A percentile compares a stretch with the other conserved stretches of the same genome.
phyloP scores from a whole-genome alignment of 2,113 vertebrate genomes.

The Hydropotes inermis region DNA sequence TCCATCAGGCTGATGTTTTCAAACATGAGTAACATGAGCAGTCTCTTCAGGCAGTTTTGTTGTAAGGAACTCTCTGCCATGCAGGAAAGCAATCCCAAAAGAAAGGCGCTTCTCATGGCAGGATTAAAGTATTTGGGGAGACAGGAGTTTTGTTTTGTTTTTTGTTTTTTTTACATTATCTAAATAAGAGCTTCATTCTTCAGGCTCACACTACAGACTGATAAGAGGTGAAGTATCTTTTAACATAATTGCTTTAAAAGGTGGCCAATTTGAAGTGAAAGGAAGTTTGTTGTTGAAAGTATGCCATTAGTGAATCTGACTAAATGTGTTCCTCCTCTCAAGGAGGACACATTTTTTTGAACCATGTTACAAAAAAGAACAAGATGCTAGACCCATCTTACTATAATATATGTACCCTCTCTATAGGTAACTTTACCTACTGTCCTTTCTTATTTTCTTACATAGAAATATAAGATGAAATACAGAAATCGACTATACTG shows the following conservation, averaged over 20 bases:
- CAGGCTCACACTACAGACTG: neutral
- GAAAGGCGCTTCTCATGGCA: neutral
- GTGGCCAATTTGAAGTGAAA: neutral
- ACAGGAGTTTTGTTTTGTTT: neutral
- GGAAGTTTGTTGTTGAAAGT: neutral
- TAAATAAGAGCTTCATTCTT: neutral
- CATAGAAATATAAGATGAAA: neutral
- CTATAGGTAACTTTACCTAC: neutral
- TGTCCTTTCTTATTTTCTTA: neutral
- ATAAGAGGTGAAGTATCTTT: neutral
- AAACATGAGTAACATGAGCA: neutral
- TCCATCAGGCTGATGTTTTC: neutral
- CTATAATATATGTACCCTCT: neutral
- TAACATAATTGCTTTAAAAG: constrained; percentile 22
- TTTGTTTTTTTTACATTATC: neutral
- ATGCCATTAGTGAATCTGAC: neutral
- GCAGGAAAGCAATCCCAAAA: neutral
- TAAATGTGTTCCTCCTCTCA: neutral
- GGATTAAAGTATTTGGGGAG: neutral
- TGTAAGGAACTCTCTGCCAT: neutral
- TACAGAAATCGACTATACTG: neutral
- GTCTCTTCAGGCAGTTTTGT: neutral
- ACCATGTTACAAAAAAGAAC: neutral
- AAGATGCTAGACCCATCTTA: neutral
- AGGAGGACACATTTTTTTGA: neutral